A percentile compares a stretch with the other conserved stretches of the same genome.
These are phyloP conservation scores for Drosophila robusta DNA, from an alignment of 2,888 invertebrate species.

Conservation along the genomic window DNA sequence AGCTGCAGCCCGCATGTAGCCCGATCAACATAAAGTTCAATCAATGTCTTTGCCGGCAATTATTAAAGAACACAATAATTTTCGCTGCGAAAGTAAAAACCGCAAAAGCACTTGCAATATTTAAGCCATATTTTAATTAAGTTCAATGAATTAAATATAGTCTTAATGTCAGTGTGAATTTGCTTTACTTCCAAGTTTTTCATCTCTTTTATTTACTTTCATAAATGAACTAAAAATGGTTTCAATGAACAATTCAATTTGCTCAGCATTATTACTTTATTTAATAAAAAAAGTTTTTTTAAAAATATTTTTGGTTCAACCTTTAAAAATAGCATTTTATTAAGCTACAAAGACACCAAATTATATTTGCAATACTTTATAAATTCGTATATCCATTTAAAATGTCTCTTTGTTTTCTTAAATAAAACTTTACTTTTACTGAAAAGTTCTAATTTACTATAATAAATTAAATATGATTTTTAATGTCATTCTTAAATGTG, in stretches of 20 bases:
- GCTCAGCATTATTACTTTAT: not conserved
- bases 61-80: slow-evolving; percentile 57
- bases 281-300: too few relatives aligned
- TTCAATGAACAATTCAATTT: too few relatives aligned
- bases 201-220: too few relatives aligned
- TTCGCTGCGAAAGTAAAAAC: slow-evolving; percentile 6
- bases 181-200: too few relatives aligned
- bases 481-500: not conserved
- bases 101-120: slow-evolving; percentile 2
- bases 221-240: too few relatives aligned
- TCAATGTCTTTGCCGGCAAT: slow-evolving; percentile 65
- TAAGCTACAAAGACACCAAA: too few relatives aligned
- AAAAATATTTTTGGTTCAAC: not conserved
- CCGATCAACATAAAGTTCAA: slow-evolving; percentile 74
- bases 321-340: too few relatives aligned
- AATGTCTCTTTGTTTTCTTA: too few relatives aligned
- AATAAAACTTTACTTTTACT: not conserved
- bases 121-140: slow-evolving; percentile 18
- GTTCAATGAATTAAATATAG: slow-evolving; percentile 14
- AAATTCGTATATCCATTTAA: too few relatives aligned
- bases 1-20: slow-evolving; percentile 24
- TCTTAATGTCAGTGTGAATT: too few relatives aligned
- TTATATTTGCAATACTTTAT: too few relatives aligned
- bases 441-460: too few relatives aligned
- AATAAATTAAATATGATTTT: not conserved